These are phyloP conservation scores for Psammodynastes pulverulentus DNA, from an alignment of 2,113 vertebrate species.

Conservation along the genomic window DNA sequence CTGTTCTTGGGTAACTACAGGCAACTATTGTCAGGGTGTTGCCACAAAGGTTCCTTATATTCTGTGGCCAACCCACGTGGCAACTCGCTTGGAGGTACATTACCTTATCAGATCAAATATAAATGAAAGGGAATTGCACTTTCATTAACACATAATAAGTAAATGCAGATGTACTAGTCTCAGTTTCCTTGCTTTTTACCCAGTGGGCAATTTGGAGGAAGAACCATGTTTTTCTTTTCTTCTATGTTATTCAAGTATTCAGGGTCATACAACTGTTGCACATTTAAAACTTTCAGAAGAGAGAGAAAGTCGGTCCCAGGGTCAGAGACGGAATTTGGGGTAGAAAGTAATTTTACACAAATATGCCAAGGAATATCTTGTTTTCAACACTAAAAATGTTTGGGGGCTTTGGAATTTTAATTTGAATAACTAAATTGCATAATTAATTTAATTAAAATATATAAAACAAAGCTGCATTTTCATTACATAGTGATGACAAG, in stretches of 20 bases:
- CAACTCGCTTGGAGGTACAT: not conserved
- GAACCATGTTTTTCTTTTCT: not conserved
- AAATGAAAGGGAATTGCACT: not conserved
- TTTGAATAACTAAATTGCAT: not conserved
- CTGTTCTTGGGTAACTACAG: not conserved
- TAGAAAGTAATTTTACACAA: constrained; percentile 16
- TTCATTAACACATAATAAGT: not conserved
- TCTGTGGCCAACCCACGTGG: not conserved
- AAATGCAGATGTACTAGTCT: not conserved
- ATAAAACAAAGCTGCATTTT: not conserved
- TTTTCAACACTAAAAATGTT: not conserved
- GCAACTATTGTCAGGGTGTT: not conserved
- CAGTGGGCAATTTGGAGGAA: not conserved
- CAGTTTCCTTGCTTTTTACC: constrained; percentile 31
- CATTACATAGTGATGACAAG: not conserved
- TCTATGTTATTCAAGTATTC: constrained; percentile 1
- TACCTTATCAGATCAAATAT: not conserved
- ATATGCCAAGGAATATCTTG: fast-evolving
- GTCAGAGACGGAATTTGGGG: not conserved
- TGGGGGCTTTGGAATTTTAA: not conserved
- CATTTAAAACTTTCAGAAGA: constrained; percentile 35
- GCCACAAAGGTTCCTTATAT: not conserved
- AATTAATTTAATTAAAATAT: not conserved
- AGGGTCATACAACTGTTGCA: constrained; percentile 38
- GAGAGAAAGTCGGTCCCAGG: constrained; percentile 3